Evolutionary conservation across 2,888 invertebrate species (phyloP).

Genomic region (Ptychoptera albimana): DNA sequence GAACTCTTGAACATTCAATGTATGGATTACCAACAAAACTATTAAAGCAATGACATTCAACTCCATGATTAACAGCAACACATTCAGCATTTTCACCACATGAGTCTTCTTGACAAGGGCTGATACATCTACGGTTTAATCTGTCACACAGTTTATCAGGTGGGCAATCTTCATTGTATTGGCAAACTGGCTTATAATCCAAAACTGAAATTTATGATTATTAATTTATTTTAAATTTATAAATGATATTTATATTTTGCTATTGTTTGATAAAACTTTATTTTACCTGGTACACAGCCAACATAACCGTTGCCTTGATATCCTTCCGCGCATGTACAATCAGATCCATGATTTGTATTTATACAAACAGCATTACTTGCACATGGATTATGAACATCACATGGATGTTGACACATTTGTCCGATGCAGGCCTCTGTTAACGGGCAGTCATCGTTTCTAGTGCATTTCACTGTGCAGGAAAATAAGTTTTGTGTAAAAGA

Average conservation of each 20-base stretch:
- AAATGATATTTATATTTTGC: too few species aligned
- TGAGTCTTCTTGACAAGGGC: constrained; percentile 61
- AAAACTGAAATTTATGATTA: constrained; percentile 25
- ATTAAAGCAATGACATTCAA: constrained; percentile 55
- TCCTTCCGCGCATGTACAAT: constrained; percentile 73
- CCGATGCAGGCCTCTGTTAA: constrained; percentile 76
- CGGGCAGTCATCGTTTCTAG: constrained; percentile 70
- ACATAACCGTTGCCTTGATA: constrained; percentile 76
- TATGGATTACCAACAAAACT: constrained; percentile 66
- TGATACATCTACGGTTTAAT: constrained; percentile 67
- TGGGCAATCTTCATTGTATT: constrained; percentile 82
- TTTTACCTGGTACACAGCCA: constrained; percentile 63
- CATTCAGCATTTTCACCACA: constrained; percentile 75
- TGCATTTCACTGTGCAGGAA: constrained; percentile 58
- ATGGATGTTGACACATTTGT: constrained; percentile 72
- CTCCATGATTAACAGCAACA: constrained; percentile 55
- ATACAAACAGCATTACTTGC: constrained; percentile 69
- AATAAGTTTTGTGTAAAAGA: constrained; percentile 9
- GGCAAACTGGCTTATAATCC: constrained; percentile 48
- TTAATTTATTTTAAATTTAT: constrained; percentile 8
- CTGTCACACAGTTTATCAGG: constrained; percentile 74
- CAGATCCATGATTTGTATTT: constrained; percentile 74
- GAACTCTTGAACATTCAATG: constrained; percentile 47
- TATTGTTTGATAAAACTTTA: too few species aligned
- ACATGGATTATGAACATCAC: constrained; percentile 72